phyloP scores from a whole-genome alignment of 2,797 vertebrate genomes.

The Hephaestus fuliginosus region DNA sequence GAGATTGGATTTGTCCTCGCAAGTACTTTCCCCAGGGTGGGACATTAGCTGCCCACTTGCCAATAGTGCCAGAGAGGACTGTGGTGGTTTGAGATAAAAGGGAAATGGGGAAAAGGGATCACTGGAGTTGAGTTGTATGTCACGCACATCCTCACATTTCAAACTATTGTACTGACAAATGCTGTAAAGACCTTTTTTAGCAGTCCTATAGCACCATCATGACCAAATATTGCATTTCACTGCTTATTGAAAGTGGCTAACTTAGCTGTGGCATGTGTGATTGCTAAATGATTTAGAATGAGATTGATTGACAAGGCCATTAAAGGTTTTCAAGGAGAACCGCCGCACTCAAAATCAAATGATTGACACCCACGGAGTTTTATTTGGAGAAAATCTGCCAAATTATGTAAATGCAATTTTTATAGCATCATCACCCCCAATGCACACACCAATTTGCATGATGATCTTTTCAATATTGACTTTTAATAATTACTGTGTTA shows the following conservation, averaged over 20 bases:
- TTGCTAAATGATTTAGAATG: constrained; percentile 45
- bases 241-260: constrained; percentile 11
- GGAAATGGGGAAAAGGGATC: not conserved
- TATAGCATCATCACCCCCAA: constrained; percentile 24
- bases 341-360: not conserved
- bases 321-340: constrained; percentile 28
- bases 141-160: constrained; percentile 9
- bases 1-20: constrained; percentile 59
- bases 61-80: constrained; percentile 37
- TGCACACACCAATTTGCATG: constrained; percentile 60
- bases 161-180: constrained; percentile 18
- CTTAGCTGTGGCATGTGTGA: not conserved
- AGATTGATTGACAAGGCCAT: constrained; percentile 15
- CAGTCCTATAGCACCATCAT: not conserved
- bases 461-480: constrained; percentile 76
- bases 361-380: constrained; percentile 9
- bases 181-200: constrained; percentile 13
- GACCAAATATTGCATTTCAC: constrained; percentile 9
- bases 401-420: constrained; percentile 40
- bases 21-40: constrained; percentile 53
- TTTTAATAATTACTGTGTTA: constrained; percentile 70
- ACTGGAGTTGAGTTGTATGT: not conserved
- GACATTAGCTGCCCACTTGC: constrained; percentile 47
- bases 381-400: constrained; percentile 5
- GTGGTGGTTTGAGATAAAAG: constrained; percentile 42